These are phyloP conservation scores for Conchocele bisecta DNA, from an alignment of 2,888 invertebrate genomes.

Conservation along the genomic window DNA sequence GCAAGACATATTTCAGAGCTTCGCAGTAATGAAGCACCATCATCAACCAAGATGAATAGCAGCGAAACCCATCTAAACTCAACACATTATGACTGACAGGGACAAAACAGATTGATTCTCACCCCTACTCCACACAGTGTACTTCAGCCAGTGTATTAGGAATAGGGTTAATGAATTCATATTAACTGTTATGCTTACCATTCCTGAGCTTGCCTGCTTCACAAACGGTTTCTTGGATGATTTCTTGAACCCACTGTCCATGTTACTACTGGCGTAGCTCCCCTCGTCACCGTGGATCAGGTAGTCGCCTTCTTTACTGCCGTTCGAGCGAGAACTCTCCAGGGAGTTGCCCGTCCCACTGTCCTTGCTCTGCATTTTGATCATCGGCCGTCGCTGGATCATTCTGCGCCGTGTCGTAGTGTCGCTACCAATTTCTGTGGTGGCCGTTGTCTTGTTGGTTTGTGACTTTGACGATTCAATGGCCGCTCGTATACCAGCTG, in stretches of 20 bases:
- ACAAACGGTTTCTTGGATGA: conserved; percentile 56
- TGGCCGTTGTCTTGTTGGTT: too few relatives aligned
- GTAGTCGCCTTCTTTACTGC: conserved; percentile 60
- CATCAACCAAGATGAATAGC: too few relatives aligned
- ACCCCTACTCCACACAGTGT: too few relatives aligned
- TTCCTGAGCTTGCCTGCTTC: conserved; percentile 67
- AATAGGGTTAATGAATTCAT: background rate
- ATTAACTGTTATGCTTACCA: conserved; percentile 62
- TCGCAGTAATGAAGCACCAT: too few relatives aligned
- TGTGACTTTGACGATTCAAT: too few relatives aligned
- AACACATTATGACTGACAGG: background rate
- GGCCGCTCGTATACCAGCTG: too few relatives aligned
- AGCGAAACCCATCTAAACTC: too few relatives aligned
- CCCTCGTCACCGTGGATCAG: conserved; percentile 42
- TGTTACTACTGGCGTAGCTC: conserved; percentile 43
- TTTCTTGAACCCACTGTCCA: conserved; percentile 42
- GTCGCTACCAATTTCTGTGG: too few relatives aligned
- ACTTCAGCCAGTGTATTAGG: background rate
- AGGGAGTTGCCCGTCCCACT: conserved; percentile 71
- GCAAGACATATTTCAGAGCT: too few relatives aligned
- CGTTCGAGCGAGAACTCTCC: conserved; percentile 66
- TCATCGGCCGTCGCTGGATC: conserved; percentile 66
- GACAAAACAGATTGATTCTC: background rate
- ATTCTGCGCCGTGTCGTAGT: too few relatives aligned
- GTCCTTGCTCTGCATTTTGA: conserved; percentile 72